These are phyloP conservation scores for Eupithecia inturbata DNA, from an alignment of 2,888 invertebrate species.

Conservation along the genomic window DNA sequence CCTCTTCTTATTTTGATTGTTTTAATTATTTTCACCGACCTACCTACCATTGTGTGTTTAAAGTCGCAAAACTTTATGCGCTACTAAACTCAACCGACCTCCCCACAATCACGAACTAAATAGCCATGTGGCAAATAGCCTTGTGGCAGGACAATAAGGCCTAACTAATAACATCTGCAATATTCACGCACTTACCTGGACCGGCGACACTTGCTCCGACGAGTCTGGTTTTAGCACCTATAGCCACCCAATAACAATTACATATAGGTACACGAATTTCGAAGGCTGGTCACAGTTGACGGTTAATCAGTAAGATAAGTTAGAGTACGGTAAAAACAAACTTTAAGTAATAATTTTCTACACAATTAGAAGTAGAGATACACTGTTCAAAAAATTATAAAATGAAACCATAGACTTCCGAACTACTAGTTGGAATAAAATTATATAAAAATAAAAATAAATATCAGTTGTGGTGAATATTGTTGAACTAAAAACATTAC, in stretches of 20 bases:
- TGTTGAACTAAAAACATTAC: background rate
- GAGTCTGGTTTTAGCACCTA: conserved; percentile 64
- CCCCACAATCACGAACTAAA: background rate
- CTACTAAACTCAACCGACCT: background rate
- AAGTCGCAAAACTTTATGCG: background rate
- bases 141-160: conserved; percentile 9
- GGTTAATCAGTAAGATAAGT: background rate
- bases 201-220: conserved; percentile 61
- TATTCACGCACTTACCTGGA: conserved; percentile 65
- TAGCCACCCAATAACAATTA: conserved; percentile 62
- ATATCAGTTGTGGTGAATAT: background rate
- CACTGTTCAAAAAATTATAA: no score
- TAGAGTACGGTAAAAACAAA: no score
- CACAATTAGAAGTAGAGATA: no score
- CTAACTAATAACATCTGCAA: conserved; percentile 74
- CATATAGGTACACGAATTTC: conserved; percentile 45
- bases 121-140: background rate
- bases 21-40: background rate
- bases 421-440: no score
- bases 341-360: no score
- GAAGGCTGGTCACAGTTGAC: background rate
- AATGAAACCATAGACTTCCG: no score
- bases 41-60: background rate
- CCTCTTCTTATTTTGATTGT: no score
- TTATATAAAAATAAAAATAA: background rate